Percentiles rank a stretch among this genome's conserved stretches.
phyloP scores from a whole-genome alignment of 2,797 vertebrate species.

The Hozukius guyotensis region DNA sequence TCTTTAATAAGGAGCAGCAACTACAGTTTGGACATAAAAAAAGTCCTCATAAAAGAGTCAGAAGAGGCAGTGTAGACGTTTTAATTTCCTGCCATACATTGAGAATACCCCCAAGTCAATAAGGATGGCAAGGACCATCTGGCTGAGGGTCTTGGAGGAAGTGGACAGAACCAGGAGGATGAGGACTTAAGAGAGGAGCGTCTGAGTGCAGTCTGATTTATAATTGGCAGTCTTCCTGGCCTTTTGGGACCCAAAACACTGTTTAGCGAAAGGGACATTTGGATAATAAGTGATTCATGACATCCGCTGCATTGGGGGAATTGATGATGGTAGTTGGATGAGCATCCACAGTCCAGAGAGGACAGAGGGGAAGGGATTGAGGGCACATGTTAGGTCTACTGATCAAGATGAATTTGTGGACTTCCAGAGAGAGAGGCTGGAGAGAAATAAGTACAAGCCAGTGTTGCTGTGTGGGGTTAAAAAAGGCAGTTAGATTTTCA shows the following conservation, averaged over 20 bases:
- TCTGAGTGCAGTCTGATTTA: slow-evolving; percentile 28
- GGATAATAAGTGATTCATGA: slow-evolving; percentile 27
- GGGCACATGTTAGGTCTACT: background rate
- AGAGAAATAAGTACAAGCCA: background rate
- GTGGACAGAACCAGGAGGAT: background rate
- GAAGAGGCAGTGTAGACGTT: background rate
- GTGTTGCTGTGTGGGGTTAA: background rate
- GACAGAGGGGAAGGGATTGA: background rate
- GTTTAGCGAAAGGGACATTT: slow-evolving; percentile 20
- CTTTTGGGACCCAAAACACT: slow-evolving; percentile 12
- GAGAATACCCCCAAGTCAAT: background rate
- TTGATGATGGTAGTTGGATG: slow-evolving; percentile 9
- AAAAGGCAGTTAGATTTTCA: background rate
- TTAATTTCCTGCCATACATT: background rate
- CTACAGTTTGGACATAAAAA: background rate
- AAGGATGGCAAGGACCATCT: slow-evolving; percentile 4
- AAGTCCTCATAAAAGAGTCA: background rate
- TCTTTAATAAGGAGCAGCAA: background rate
- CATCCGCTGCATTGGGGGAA: background rate
- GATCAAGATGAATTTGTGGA: background rate
- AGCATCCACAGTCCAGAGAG: background rate
- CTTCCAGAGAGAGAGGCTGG: background rate
- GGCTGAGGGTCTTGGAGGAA: background rate
- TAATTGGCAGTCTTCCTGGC: slow-evolving; percentile 18
- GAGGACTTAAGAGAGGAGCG: slow-evolving; percentile 4